Conservation (phyloP, 2,888 invertebrate genomes). For the Plagodis pulveraria region DNA sequence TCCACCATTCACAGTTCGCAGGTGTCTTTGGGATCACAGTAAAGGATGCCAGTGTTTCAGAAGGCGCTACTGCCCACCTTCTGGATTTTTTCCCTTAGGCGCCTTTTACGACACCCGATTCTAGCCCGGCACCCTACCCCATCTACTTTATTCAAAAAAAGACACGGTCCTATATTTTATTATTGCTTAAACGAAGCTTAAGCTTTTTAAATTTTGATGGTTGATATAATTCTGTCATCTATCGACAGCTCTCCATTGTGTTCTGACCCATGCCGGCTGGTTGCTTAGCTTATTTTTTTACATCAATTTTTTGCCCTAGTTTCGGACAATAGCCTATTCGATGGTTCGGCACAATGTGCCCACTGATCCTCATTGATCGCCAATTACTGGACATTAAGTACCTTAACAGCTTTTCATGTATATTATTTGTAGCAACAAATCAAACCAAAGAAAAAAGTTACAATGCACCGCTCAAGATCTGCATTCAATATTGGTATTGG, state of each 20-base stretch:
- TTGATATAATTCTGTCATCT: conserved; percentile 61
- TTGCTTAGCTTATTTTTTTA: conserved; percentile 63
- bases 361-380: conserved; percentile 85
- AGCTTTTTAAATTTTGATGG: conserved; percentile 26
- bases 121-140: too few relatives aligned
- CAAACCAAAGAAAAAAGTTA: conserved; percentile 68
- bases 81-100: too few relatives aligned
- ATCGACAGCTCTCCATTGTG: conserved; percentile 67
- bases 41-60: too few relatives aligned
- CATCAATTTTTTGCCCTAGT: conserved; percentile 57
- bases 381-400: conserved; percentile 85
- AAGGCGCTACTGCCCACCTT: too few relatives aligned
- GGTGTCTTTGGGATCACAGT: too few relatives aligned
- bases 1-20: too few relatives aligned
- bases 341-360: conserved; percentile 80
- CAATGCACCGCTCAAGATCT: conserved; percentile 76
- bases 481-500: conserved; percentile 63
- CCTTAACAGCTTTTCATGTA: conserved; percentile 81
- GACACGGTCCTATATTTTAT: background rate
- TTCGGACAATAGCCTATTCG: conserved; percentile 74
- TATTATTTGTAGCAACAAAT: conserved; percentile 82
- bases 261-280: conserved; percentile 71
- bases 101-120: too few relatives aligned
- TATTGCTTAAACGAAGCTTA: conserved; percentile 2
- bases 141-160: too few relatives aligned